These are phyloP conservation scores for Turnix velox DNA, from an alignment of 2,113 vertebrate genomes.

Conservation along the genomic window DNA sequence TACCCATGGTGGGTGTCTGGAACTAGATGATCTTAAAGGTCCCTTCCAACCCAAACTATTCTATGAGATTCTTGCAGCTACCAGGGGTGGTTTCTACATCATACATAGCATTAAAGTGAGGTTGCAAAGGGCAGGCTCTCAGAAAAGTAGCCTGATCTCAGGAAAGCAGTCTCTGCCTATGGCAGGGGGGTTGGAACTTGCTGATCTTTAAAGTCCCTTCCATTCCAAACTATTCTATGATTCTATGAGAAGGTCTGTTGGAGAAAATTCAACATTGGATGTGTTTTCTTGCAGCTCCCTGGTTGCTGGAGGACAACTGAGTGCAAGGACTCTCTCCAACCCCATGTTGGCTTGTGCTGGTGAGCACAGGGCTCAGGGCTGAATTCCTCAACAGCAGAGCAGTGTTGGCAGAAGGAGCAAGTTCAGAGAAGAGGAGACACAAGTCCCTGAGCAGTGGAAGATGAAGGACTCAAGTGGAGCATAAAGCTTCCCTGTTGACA, in stretches of 20 bases:
- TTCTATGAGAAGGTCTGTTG: no score
- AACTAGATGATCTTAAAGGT: no score
- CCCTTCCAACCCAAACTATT: no score
- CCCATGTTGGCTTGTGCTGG: fast-evolving
- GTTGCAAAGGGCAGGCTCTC: neutral
- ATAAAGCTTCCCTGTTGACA: neutral
- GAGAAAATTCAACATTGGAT: neutral
- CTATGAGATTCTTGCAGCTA: no score
- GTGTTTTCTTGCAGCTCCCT: neutral
- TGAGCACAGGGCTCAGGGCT: neutral
- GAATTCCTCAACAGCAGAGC: neutral
- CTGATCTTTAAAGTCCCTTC: no score
- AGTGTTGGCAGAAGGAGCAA: neutral
- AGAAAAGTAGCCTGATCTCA: no score
- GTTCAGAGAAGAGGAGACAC: neutral
- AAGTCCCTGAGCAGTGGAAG: neutral
- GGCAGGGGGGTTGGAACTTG: no score
- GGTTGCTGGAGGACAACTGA: neutral
- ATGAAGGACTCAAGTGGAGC: neutral
- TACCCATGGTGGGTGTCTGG: no score
- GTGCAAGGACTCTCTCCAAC: neutral
- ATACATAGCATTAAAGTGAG: neutral
- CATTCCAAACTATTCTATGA: no score
- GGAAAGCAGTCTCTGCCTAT: no score
- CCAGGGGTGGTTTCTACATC: neutral